Evolutionary conservation across 2,797 vertebrate genomes (phyloP).

Genomic region (Sebastes iracundus): DNA sequence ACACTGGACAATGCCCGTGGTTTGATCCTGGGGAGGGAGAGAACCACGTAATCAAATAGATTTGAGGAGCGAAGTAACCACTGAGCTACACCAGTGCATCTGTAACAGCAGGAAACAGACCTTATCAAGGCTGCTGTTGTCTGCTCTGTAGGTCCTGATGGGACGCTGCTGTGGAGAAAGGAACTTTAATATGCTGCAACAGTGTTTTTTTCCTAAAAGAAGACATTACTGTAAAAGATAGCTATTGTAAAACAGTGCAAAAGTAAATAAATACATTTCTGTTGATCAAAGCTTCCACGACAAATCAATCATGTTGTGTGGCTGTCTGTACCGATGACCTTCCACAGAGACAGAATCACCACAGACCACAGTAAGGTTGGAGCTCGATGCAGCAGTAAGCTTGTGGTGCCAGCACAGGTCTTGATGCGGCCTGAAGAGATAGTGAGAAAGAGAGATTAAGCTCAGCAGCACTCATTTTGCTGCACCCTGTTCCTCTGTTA

Average conservation of each 20-base stretch:
- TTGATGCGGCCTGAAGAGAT: conserved; percentile 2
- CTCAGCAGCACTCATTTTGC: neutral
- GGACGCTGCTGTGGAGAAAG: neutral
- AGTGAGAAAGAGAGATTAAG: neutral
- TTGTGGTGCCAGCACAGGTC: neutral
- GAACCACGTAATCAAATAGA: neutral
- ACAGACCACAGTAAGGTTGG: conserved; percentile 18
- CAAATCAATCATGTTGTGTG: neutral
- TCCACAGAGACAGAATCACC: conserved; percentile 39
- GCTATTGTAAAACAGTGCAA: neutral
- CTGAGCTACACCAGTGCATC: conserved; percentile 16
- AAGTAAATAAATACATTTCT: neutral
- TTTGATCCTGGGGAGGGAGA: too few species aligned
- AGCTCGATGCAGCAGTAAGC: neutral
- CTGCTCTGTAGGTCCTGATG: neutral
- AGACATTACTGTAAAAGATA: neutral
- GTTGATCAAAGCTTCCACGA: neutral
- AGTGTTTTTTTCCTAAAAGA: neutral
- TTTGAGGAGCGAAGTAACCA: neutral
- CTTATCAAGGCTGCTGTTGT: neutral
- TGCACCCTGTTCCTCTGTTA: neutral
- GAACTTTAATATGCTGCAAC: neutral
- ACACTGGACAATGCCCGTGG: too few species aligned
- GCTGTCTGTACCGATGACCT: neutral
- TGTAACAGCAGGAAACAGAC: accelerated